phyloP scores from a whole-genome alignment of 2,797 vertebrate genomes.

The Cheirogaleus major region DNA sequence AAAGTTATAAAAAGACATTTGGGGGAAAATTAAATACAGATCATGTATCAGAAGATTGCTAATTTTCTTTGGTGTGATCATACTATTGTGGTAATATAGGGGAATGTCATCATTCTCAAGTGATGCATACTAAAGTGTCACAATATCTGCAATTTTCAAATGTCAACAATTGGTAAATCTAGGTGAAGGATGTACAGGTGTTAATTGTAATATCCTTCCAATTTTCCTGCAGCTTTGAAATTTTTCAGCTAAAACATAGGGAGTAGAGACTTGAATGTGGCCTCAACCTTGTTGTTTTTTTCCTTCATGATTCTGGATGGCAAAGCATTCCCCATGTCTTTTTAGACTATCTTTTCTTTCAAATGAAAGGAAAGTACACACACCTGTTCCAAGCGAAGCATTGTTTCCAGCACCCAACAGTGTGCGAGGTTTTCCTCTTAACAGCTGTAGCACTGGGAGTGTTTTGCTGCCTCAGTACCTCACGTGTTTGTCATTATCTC shows the following conservation, averaged over 20 bases:
- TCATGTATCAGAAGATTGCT: not conserved
- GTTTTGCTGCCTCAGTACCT: not conserved
- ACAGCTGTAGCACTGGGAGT: not conserved
- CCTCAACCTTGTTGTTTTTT: not conserved
- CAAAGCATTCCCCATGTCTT: not conserved
- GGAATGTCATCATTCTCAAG: conserved; percentile 5
- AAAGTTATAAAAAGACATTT: not conserved
- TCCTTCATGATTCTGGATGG: not conserved
- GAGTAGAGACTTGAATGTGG: not conserved
- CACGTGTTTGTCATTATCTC: conserved; percentile 47
- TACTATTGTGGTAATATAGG: not conserved
- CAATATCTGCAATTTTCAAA: not conserved
- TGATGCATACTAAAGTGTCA: not conserved
- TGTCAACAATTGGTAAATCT: not conserved
- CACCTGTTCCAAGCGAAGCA: not conserved
- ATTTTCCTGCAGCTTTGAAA: not conserved
- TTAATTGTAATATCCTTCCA: not conserved
- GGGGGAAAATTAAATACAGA: not conserved
- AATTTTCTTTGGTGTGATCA: not conserved
- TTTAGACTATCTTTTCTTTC: conserved; percentile 25
- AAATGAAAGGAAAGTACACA: not conserved
- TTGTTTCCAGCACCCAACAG: not conserved
- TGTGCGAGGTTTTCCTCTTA: not conserved
- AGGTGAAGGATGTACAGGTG: not conserved
- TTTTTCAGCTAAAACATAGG: not conserved